Percentiles rank a stretch among this genome's conserved stretches.
These are phyloP conservation scores for Ctenosaura bakeri DNA, from an alignment of 2,797 vertebrate genomes.

Conservation along the genomic window DNA sequence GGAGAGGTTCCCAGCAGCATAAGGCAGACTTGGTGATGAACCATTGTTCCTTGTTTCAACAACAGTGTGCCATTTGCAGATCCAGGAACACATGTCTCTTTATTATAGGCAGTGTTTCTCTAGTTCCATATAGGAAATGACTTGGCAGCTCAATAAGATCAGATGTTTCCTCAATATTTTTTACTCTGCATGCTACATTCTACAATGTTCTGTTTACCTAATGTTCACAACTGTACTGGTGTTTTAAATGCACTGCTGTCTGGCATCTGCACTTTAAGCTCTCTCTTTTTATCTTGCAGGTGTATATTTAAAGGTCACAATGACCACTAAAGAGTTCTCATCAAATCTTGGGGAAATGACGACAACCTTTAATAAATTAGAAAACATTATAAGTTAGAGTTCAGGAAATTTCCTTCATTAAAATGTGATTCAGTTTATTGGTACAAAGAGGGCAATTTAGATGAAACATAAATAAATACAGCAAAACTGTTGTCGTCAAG, in stretches of 20 bases:
- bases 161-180: constrained; percentile 44
- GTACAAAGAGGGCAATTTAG: constrained; percentile 66
- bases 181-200: constrained; percentile 32
- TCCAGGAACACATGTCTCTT: constrained; percentile 1
- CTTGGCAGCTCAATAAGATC: constrained; percentile 43
- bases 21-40: neutral
- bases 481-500: constrained; percentile 68
- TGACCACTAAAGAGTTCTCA: constrained; percentile 44
- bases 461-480: constrained; percentile 64
- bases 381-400: constrained; percentile 73
- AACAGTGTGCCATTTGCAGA: neutral
- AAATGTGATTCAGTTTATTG: constrained; percentile 71
- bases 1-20: constrained; percentile 3
- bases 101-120: neutral
- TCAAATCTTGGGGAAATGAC: constrained; percentile 61
- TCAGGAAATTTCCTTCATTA: constrained; percentile 75
- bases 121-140: constrained; percentile 39
- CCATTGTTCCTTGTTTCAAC: neutral
- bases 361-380: constrained; percentile 69
- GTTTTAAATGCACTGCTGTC: constrained; percentile 14
- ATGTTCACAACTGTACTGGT: neutral
- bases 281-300: constrained; percentile 51
- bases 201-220: constrained; percentile 25
- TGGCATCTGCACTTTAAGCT: constrained; percentile 38
- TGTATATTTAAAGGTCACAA: constrained; percentile 52